These are phyloP conservation scores for Lanistes nyassanus DNA, from an alignment of 1,140 invertebrate species.

Conservation along the genomic window DNA sequence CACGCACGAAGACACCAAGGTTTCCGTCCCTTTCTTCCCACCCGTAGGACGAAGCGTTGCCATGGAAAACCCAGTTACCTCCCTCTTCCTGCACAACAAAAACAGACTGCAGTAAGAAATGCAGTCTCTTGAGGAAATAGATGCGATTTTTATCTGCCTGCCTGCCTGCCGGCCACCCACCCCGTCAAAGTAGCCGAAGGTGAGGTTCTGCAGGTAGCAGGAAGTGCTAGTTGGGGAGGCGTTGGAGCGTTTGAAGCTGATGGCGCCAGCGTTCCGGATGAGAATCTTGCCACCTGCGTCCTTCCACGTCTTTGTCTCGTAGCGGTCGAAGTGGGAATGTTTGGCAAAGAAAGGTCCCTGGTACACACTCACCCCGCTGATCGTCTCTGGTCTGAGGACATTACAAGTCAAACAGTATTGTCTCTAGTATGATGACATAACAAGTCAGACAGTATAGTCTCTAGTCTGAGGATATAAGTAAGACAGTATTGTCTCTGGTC, in stretches of 20 bases:
- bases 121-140: background rate
- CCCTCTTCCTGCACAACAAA: background rate
- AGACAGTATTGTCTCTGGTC: too few relatives aligned
- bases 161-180: slow-evolving; percentile 7
- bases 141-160: background rate
- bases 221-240: slow-evolving; percentile 24
- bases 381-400: background rate
- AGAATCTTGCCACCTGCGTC: background rate
- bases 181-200: slow-evolving; percentile 31
- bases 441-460: too few relatives aligned
- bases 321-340: slow-evolving; percentile 27
- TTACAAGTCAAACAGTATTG: too few relatives aligned
- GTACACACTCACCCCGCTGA: slow-evolving; percentile 25
- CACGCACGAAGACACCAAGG: background rate
- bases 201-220: slow-evolving; percentile 7
- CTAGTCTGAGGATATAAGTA: too few relatives aligned
- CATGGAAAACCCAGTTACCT: slow-evolving; percentile 12
- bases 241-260: slow-evolving; percentile 25
- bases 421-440: too few relatives aligned
- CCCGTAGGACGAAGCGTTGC: background rate
- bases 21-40: slow-evolving; percentile 25
- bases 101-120: background rate
- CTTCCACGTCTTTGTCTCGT: background rate
- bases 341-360: slow-evolving; percentile 23
- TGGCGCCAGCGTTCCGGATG: slow-evolving; percentile 24